Base-by-base conservation (phyloP, 30 jellyfish, hydroid and myxozoan genomes). In the Cassiopea xamachana region DNA sequence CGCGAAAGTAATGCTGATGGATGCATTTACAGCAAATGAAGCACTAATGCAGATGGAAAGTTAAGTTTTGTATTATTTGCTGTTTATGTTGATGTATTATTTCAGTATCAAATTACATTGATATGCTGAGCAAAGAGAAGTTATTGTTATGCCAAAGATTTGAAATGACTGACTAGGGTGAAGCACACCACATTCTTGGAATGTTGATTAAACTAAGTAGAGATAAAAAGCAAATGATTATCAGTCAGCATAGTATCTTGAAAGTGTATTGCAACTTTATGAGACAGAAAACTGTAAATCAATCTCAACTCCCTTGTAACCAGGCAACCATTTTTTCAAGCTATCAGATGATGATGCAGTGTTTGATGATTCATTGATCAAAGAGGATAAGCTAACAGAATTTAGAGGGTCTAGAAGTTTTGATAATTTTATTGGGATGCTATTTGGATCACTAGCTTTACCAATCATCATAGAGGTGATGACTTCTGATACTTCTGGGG, bases 281-380 rank as follows among this genome's bases (percentile, higher is more conserved):
- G 55, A 27, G 3, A 86, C 75, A 89, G 82, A 75, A n/a, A 89
- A 86, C 19, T 86, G 94, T 71, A 75, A 76, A 79, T n/a, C 89
- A 48, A 89, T 86, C 39, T 75, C 94, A 60, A 86, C 94, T 55
- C 94, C 94, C 2, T 16, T 86, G 46, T 89, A 86, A 55, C 73
- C 81, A 2, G 82, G 89, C 2, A 58, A 51, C 48, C 58, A 59
- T 10, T 60, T 76, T 46, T 27, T 12, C 58, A 79, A 55, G 50
- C 45, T 79, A 12, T 79, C 88, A 7, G 88, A 79, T 1, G 47
- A 49, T 49, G 75, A 77, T 7, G 49, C 16, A 10, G 49, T 45
- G 4, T 70, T 77, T 44, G 87, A 27, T 27, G 39, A 27, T 27
- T 27, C 39, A 27, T 27, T 27, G 39, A 27, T 27, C 39, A 27